Base-by-base conservation (phyloP, 2,888 invertebrate genomes). In the Lobophora halterata region DNA sequence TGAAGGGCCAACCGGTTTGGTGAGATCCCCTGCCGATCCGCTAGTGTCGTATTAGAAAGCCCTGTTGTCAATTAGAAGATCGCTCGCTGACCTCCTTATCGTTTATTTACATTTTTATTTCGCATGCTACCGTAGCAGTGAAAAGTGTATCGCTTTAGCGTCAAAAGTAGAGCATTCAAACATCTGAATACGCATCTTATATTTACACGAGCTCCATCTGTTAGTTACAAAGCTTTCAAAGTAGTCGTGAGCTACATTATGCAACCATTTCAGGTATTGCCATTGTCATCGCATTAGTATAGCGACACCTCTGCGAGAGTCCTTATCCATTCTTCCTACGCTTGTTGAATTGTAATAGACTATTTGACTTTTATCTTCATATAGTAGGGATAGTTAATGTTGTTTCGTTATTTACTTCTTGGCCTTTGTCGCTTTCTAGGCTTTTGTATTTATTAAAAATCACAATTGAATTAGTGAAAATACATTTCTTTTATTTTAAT, bases 1-100 rank as follows among this genome's bases (percentile, higher is more conserved):
- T 87, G 86, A 85, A 82, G 79, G 87, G 83, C 58, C 83, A 82
- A 83, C 86, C 87, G 83, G 86, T 87, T 80, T 87, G 86, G 86
- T 87, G 73, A 87, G 85, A 75, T 66, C 69, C 71, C 65, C 64
- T 66, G 58, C 69, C 66, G 65, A 74, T 65, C 65, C 55, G 62
- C 65, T 46, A 40, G 36, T 21, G 20, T 50, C 48, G 59, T 61
- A 65, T 47, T 67, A 67, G 68, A 67, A 61, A 64, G 53, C 59
- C 59, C 55, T 55, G 30, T 24, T 5, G 24, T 36, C 46, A 48
- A 48, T 38, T 40, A 14, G 38, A 36, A 32, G 21, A 29, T 36
- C 35, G 28, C 38, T 19, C 11, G 26, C 32, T 31, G 13, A 23
- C 6, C 25, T 30, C 13, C 7, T 36, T 30, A n/a, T n/a, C 20